phyloP scores from a whole-genome alignment of 1,140 invertebrate genomes.

The Sesamia nonagrioides region DNA sequence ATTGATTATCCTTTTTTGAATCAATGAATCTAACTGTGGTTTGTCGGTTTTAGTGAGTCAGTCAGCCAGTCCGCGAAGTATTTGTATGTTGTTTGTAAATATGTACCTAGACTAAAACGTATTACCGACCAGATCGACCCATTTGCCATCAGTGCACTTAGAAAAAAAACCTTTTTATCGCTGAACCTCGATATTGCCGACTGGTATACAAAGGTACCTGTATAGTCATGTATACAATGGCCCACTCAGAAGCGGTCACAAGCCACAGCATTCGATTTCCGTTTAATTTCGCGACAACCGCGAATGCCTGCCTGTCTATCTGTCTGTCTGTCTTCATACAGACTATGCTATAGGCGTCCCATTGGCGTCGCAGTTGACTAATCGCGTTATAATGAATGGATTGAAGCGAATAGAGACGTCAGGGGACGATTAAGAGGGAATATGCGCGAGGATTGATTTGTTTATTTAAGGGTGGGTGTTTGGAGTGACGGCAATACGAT shows the following conservation, averaged over 20 bases:
- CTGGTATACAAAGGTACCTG: slow-evolving; percentile 14
- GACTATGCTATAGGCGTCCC: slow-evolving; percentile 22
- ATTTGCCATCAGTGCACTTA: background rate
- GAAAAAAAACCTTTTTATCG: slow-evolving; percentile 11
- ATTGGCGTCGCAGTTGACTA: slow-evolving; percentile 53
- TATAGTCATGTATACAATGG: slow-evolving; percentile 18
- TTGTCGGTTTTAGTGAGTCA: too few species aligned
- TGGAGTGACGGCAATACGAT: background rate
- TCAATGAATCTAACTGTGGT: too few species aligned
- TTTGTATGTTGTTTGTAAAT: too few species aligned
- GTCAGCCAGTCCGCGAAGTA: too few species aligned
- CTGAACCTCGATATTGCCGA: background rate
- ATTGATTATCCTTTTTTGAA: too few species aligned
- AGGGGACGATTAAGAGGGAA: background rate
- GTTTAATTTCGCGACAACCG: slow-evolving; percentile 80
- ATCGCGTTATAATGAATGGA: slow-evolving; percentile 67
- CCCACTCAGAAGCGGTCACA: slow-evolving; percentile 61
- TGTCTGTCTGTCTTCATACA: slow-evolving; percentile 46
- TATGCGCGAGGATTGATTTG: background rate
- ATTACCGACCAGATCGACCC: background rate
- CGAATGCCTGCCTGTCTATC: slow-evolving; percentile 50
- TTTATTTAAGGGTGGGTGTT: background rate
- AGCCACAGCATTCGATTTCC: slow-evolving; percentile 83
- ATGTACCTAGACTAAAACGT: background rate
- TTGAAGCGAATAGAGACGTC: slow-evolving; percentile 48